phyloP scores from a whole-genome alignment of 2,797 vertebrate genomes.

The Acanthiza pusilla region DNA sequence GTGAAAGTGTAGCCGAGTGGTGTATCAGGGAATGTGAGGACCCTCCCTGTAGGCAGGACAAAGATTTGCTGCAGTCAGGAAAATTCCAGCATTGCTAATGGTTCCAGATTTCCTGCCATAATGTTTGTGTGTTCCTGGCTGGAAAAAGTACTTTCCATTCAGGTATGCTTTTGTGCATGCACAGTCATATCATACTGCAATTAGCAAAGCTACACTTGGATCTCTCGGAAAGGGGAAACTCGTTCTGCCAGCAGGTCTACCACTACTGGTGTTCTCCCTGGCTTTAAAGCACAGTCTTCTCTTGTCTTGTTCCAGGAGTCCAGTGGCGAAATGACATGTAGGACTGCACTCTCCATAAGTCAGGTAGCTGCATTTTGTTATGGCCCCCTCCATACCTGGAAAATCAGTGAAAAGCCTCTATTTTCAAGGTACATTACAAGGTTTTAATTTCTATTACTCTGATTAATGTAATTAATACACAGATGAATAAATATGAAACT shows the following conservation, averaged over 20 bases:
- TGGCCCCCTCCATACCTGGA: background rate
- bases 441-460: background rate
- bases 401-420: background rate
- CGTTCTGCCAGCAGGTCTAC: background rate
- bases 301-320: background rate
- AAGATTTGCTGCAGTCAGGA: background rate
- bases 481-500: background rate
- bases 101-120: background rate
- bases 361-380: background rate
- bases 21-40: background rate
- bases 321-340: background rate
- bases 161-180: accelerated
- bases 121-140: background rate
- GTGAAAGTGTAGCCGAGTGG: accelerated
- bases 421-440: background rate
- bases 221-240: background rate
- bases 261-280: background rate
- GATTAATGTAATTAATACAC: background rate
- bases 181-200: background rate
- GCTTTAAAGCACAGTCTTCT: background rate
- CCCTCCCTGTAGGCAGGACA: background rate
- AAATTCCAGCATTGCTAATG: background rate
- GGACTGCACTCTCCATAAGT: background rate
- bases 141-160: background rate
- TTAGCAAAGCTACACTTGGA: background rate